Base-by-base conservation (phyloP, 2,113 vertebrate genomes). In the Castor canadensis region DNA sequence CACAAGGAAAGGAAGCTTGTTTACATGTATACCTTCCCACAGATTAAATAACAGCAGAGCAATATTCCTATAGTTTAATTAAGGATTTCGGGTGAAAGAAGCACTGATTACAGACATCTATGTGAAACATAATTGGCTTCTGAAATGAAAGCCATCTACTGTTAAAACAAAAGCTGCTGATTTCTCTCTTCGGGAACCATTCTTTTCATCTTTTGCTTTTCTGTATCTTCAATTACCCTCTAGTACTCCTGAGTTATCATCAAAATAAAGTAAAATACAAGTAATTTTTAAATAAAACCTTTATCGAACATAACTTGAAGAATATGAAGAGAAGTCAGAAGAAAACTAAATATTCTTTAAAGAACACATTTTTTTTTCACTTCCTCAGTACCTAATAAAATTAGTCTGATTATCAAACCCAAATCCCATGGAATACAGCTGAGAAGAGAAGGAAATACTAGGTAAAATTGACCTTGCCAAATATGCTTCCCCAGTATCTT, bases 81-180 rank as follows among this genome's bases (percentile, higher is more conserved):
- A 89, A 94, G 45, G 43, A 81, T 71, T 95, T 76, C 58, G 93
- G 16, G 35, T 79, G 86, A 92, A 89, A 95, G 52, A 92, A 94
- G 22, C 15, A 3, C 43, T 95, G 40, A 94, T 95, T 96, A 87
- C 66, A 84, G 45, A 84, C 72, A 71, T 17, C 26, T 45, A 81
- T 45, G n/a, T 60, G 69, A 89, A 88, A 28, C 26, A 38, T 81
- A 75, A 84, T 49, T 87, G 76, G 90, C 94, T 93, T 96, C 72
- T 84, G 54, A 96, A 95, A 96, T 90, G 32, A n/a, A 35, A 75
- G 77, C 10, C 45, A 38, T 75, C 89, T 66, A 58, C 56, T 73
- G 49, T 49, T 86, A n/a, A 54, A 77, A 97, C 86, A 95, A 94
- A 96, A 82, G 92, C 49, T 67, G 3, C 80, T 88, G 89, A 96